phyloP scores from a whole-genome alignment of 2,797 vertebrate species.

The Anguilla obscura region DNA sequence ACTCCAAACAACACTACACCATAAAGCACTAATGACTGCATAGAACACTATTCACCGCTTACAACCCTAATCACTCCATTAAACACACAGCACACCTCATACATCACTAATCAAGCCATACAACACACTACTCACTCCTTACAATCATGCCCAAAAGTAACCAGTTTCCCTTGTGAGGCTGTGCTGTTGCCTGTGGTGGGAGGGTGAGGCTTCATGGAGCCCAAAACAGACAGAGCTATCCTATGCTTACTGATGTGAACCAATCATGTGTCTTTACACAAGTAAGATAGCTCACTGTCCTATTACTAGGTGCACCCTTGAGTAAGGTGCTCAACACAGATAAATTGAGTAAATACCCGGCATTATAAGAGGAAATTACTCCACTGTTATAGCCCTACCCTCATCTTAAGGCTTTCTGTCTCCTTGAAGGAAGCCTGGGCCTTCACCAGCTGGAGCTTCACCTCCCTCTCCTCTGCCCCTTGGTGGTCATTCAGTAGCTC shows the following conservation, averaged over 20 bases:
- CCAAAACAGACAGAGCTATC: neutral
- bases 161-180: neutral
- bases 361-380: neutral
- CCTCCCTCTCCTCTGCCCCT: neutral
- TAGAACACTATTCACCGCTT: no score
- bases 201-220: neutral
- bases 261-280: neutral
- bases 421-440: neutral
- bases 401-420: neutral
- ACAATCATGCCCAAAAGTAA: neutral
- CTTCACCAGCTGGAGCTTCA: neutral
- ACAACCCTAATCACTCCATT: no score
- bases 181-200: neutral
- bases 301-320: no score
- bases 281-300: neutral
- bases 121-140: neutral
- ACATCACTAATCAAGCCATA: no score
- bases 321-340: neutral
- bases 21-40: no score
- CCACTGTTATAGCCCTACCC: neutral
- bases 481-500: neutral
- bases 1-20: no score
- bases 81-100: no score
- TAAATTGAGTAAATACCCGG: neutral
- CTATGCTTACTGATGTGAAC: neutral